Evolutionary conservation across 2,113 vertebrate genomes (phyloP).

Genomic region (Gambusia affinis): DNA sequence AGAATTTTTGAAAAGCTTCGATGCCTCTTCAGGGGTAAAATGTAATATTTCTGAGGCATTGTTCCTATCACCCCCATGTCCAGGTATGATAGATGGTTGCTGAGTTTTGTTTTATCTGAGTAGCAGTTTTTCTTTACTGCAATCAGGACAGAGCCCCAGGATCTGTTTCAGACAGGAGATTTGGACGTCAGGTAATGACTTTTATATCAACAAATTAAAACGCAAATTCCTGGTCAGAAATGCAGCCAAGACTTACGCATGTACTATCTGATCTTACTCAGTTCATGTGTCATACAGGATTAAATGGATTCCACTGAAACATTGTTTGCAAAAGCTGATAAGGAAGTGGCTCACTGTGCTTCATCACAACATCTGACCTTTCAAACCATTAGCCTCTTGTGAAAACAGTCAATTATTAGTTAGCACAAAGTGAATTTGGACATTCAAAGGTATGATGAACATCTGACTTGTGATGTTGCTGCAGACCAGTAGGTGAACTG

Average conservation of each 20-base stretch:
- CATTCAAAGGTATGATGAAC: conserved; percentile 31
- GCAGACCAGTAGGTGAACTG: conserved; percentile 20
- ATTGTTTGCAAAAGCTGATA: conserved; percentile 62
- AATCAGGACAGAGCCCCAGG: background rate
- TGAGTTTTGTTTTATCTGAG: background rate
- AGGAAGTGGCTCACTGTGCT: conserved; percentile 33
- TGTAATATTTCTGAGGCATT: too few species aligned
- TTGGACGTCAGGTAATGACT: conserved; percentile 27
- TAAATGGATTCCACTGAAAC: conserved; percentile 41
- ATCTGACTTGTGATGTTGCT: conserved; percentile 21
- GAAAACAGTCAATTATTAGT: conserved; percentile 30
- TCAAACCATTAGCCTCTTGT: conserved; percentile 29
- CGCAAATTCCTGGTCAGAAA: conserved; percentile 21
- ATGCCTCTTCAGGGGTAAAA: too few species aligned
- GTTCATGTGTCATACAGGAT: conserved; percentile 40
- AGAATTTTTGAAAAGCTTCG: too few species aligned
- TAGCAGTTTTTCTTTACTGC: fast-evolving
- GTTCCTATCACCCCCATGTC: too few species aligned
- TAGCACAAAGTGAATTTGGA: conserved; percentile 17
- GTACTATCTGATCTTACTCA: conserved; percentile 46
- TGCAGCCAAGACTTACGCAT: conserved; percentile 15
- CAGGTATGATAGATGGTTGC: too few species aligned
- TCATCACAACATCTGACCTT: conserved; percentile 49
- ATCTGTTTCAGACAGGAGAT: conserved; percentile 10
- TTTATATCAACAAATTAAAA: conserved; percentile 37